These are phyloP conservation scores for Pentamera pediparva DNA, from an alignment of 53 echinoderm and acorn worm species.

Conservation along the genomic window DNA sequence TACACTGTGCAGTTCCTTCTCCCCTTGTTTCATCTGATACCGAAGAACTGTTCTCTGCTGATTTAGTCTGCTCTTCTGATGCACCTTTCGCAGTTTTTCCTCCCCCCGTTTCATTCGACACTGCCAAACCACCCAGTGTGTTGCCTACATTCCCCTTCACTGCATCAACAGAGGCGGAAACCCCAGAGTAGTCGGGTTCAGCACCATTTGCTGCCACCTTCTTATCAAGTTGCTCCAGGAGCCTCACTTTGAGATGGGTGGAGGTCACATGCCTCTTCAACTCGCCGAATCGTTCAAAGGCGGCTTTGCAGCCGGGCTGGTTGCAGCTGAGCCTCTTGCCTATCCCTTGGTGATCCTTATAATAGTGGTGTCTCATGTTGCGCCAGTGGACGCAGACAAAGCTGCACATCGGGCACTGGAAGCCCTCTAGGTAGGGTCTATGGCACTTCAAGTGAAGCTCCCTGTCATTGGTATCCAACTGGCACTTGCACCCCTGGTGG, in stretches of 20 bases:
- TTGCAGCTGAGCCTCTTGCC: conserved; percentile 54
- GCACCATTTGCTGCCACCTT: background rate
- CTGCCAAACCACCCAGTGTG: background rate
- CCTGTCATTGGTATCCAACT: conserved; percentile 52
- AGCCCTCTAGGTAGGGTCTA: conserved; percentile 66
- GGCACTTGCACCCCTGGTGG: conserved; percentile 35
- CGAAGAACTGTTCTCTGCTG: too few species aligned
- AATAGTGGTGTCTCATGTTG: conserved; percentile 81
- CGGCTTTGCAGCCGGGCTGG: conserved; percentile 30
- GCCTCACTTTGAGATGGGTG: conserved; percentile 47
- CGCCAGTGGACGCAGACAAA: conserved; percentile 79
- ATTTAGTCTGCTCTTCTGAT: background rate
- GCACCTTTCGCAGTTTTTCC: background rate
- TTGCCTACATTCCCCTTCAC: conserved; percentile 4
- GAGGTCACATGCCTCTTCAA: conserved; percentile 63
- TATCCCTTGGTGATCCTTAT: conserved; percentile 52
- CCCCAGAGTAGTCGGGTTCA: background rate
- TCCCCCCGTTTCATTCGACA: background rate
- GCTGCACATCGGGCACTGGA: conserved; percentile 64
- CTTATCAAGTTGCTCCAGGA: conserved; percentile 16
- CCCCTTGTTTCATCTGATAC: too few species aligned
- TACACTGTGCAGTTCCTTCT: background rate
- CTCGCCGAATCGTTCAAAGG: conserved; percentile 45
- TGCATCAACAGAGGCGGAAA: background rate
- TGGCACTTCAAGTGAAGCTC: conserved; percentile 68